Evolutionary conservation across 1,140 invertebrate genomes (phyloP).

Genomic region (Mesaphorura yosii): DNA sequence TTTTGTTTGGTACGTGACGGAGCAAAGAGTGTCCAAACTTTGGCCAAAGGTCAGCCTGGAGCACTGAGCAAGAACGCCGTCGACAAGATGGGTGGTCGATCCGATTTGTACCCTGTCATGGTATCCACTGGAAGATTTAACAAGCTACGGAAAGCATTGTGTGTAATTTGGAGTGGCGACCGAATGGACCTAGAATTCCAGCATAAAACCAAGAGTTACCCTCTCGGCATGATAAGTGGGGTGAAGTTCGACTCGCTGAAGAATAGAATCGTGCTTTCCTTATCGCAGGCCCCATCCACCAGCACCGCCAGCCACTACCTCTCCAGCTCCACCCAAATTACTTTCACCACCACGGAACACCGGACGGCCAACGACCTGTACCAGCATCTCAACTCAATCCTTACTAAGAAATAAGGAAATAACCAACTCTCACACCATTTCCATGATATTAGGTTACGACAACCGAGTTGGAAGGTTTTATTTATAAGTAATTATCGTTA

Average conservation of each 20-base stretch:
- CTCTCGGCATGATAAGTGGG: conserved; percentile 16
- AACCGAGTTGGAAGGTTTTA: too few relatives aligned
- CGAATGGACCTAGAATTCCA: conserved; percentile 31
- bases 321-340: conserved; percentile 20
- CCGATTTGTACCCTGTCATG: conserved; percentile 22
- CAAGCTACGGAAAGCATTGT: conserved; percentile 20
- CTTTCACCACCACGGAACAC: conserved; percentile 19
- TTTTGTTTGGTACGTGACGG: conserved; percentile 30
- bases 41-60: background rate
- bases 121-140: conserved; percentile 29
- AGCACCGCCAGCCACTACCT: conserved; percentile 18
- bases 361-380: conserved; percentile 22
- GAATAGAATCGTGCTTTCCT: conserved; percentile 21
- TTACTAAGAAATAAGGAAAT: conserved; percentile 12
- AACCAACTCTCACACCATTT: too few relatives aligned
- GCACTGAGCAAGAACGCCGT: background rate
- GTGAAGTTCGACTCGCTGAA: conserved; percentile 26
- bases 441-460: too few relatives aligned
- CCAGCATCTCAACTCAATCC: conserved; percentile 27
- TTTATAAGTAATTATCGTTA: too few relatives aligned
- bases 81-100: conserved; percentile 7
- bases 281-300: conserved; percentile 9
- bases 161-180: conserved; percentile 25
- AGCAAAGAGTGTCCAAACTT: conserved; percentile 28
- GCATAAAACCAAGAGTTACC: conserved; percentile 29